phyloP scores from a whole-genome alignment of 2,797 vertebrate genomes.

The Masticophis lateralis region DNA sequence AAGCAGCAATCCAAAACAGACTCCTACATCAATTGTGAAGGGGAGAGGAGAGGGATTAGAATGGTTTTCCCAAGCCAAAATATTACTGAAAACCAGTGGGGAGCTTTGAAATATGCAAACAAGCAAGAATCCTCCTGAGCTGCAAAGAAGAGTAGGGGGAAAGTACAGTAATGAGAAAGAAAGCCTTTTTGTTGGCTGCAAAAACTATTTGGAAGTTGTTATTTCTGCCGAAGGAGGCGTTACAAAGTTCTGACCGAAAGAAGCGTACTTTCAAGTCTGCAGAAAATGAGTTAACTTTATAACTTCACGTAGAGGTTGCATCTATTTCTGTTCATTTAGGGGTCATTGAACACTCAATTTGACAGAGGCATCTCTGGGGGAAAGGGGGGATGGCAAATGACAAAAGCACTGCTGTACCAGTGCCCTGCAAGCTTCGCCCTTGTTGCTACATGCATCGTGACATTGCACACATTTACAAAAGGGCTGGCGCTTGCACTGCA shows the following conservation, averaged over 20 bases:
- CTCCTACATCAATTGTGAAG: not conserved
- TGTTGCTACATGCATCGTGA: not conserved
- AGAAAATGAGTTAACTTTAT: not conserved
- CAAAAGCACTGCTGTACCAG: not conserved
- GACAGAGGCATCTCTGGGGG: not conserved
- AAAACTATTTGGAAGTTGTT: not conserved
- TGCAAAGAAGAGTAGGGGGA: not conserved
- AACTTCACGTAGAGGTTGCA: not conserved
- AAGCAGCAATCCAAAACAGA: not conserved
- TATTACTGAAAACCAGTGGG: not conserved
- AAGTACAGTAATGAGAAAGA: not conserved
- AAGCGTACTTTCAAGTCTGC: not conserved
- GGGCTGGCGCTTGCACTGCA: not conserved
- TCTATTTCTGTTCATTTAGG: not conserved
- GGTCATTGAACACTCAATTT: not conserved
- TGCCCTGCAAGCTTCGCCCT: not conserved
- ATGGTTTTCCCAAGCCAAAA: not conserved
- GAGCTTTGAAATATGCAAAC: not conserved
- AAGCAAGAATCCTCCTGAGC: not conserved
- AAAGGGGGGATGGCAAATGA: not conserved
- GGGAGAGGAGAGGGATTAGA: not conserved
- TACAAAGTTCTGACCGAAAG: not conserved
- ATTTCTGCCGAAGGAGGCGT: not conserved
- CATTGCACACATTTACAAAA: not conserved
- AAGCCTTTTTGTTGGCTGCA: not conserved